phyloP scores from a whole-genome alignment of 2,113 vertebrate genomes.

The Protobothrops flavoviridis region DNA sequence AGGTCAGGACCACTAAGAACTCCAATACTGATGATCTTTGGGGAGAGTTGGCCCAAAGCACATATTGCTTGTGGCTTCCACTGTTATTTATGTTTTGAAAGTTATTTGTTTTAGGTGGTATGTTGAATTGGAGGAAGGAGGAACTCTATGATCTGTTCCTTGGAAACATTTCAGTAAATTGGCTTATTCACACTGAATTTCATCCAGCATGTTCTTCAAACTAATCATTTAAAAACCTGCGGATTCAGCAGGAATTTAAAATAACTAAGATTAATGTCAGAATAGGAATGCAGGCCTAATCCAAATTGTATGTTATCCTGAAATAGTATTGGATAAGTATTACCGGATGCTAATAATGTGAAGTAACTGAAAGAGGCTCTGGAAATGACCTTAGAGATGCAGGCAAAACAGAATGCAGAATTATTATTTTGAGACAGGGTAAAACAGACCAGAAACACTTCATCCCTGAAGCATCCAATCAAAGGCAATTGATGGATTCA shows the following conservation, averaged over 20 bases:
- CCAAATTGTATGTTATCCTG: conserved; percentile 52
- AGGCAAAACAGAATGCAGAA: conserved; percentile 20
- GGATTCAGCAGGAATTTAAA: conserved; percentile 53
- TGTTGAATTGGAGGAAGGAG: conserved; percentile 27
- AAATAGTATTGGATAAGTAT: conserved; percentile 50
- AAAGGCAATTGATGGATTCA: background rate
- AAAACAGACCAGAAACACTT: conserved; percentile 37
- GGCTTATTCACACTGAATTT: conserved; percentile 39
- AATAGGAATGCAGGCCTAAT: conserved; percentile 49
- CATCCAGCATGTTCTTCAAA: conserved; percentile 50
- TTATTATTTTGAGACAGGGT: conserved; percentile 12
- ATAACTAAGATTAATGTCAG: conserved; percentile 57
- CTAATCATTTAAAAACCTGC: conserved; percentile 47
- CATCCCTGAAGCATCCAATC: conserved; percentile 31
- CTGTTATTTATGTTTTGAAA: conserved; percentile 27
- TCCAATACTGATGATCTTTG: background rate
- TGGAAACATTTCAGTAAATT: conserved; percentile 56
- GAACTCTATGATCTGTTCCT: conserved; percentile 45
- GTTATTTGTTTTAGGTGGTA: conserved; percentile 30
- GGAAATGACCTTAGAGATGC: conserved; percentile 14
- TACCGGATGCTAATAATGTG: conserved; percentile 43
- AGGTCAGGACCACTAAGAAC: background rate
- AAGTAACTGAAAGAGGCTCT: conserved; percentile 10
- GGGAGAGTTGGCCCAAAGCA: background rate
- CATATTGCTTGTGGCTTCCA: background rate